Evolutionary conservation across 37 sponge, comb jelly and placozoan genomes (phyloP), one percentile per base, ranked within the genome.

Genomic region (Axinella damicornis): DNA sequence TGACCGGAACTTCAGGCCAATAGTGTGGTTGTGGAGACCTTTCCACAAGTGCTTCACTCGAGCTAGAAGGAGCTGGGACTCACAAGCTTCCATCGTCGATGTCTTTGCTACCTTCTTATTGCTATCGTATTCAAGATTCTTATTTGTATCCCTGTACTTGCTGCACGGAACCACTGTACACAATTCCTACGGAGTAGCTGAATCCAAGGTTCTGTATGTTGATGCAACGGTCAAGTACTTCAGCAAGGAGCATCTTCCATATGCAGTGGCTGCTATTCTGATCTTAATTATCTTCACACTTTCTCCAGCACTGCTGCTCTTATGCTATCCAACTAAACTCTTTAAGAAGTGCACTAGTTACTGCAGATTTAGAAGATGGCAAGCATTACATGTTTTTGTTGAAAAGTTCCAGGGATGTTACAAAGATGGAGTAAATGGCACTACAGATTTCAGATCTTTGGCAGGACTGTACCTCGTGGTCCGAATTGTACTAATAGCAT

Each of bases 361-460:
- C n/a, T n/a, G n/a, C n/a, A n/a, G n/a, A n/a, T n/a, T n/a, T n/a
- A n/a, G n/a, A n/a, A n/a, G n/a, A n/a, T n/a, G n/a, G n/a, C n/a
- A 20, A 56, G 63, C 61, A 2, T 38, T 82, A 16, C n/a, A 13
- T 12, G 57, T 53, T 25, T 82, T 82, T 25, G 72, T 82, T 73
- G 83, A 82, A 12, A 53, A 73, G 19, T 82, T 82, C 34, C 83
- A 82, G 19, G 83, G 83, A 12, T 71, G 83, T 64, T 82, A 82
- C 73, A 72, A 71, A 71, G 32, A 71, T n/a, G n/a, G n/a, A n/a
- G n/a, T n/a, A n/a, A n/a, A n/a, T n/a, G n/a, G n/a, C n/a, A n/a
- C n/a, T n/a, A n/a, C n/a, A n/a, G n/a, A n/a, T n/a, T n/a, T n/a
- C n/a, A n/a, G n/a, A n/a, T n/a, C n/a, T n/a, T n/a, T n/a, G n/a